These are phyloP conservation scores for Mus spretus DNA, from an alignment of 2,797 vertebrate species.

Conservation along the genomic window DNA sequence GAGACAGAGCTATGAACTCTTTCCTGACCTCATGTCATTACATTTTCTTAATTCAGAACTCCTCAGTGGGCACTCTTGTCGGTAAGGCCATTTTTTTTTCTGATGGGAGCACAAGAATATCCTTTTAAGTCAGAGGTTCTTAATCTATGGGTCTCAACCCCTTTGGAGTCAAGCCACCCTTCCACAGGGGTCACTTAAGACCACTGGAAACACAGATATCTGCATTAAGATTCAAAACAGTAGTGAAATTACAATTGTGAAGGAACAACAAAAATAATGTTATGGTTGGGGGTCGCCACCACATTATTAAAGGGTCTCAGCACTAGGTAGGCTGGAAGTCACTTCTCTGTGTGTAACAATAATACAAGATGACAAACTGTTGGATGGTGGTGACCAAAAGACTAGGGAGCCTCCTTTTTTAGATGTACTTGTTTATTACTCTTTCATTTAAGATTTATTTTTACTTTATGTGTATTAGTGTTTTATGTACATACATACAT, in stretches of 20 bases:
- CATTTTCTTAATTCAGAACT: not conserved
- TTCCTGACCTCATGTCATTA: not conserved
- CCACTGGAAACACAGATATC: not conserved
- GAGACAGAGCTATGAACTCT: not conserved
- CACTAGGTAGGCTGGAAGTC: no score
- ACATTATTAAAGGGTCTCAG: not conserved
- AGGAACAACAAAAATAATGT: not conserved
- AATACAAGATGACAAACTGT: not conserved
- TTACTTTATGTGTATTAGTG: not conserved
- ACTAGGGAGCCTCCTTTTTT: not conserved
- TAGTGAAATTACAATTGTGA: not conserved
- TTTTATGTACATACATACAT: not conserved
- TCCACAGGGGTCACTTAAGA: not conserved
- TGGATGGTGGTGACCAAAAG: not conserved
- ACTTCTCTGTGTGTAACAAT: not conserved
- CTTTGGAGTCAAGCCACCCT: not conserved
- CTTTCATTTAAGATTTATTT: not conserved
- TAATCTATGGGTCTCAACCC: not conserved
- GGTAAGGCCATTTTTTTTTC: not conserved
- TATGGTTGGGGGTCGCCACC: not conserved
- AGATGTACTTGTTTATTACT: not conserved
- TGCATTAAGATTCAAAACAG: not conserved
- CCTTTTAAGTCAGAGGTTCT: not conserved
- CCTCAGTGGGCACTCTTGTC: not conserved
- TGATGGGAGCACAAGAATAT: not conserved